A percentile compares a stretch with the other conserved stretches of the same genome.
These are phyloP conservation scores for Acholoe squamosa DNA, from an alignment of 2,888 invertebrate species.

Conservation along the genomic window DNA sequence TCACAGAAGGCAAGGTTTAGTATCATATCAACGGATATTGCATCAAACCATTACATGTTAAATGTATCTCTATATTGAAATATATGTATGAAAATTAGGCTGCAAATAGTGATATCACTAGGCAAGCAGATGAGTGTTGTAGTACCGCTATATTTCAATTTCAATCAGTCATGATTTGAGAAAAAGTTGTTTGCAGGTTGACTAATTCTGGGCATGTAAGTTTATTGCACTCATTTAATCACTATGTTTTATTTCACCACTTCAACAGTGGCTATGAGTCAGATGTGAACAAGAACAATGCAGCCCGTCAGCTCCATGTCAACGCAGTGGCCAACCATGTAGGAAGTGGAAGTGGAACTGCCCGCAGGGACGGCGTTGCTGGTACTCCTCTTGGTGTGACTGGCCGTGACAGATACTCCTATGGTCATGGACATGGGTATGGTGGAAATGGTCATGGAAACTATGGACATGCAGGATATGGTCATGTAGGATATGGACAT, in stretches of 20 bases:
- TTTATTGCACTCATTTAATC: not conserved
- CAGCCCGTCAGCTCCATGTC: not conserved
- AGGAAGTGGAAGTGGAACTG: slow-evolving; percentile 44
- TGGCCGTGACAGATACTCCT: slow-evolving; percentile 37
- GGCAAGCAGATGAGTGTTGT: too few species aligned
- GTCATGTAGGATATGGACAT: not conserved
- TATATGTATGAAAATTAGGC: too few species aligned
- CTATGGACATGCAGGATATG: not conserved
- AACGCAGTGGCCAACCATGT: slow-evolving; percentile 30
- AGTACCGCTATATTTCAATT: too few species aligned
- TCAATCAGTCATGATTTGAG: too few species aligned
- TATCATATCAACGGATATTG: too few species aligned
- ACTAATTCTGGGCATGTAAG: not conserved
- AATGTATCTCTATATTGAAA: too few species aligned
- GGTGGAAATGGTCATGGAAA: not conserved
- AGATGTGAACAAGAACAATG: slow-evolving; percentile 44
- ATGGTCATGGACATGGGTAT: slow-evolving; percentile 16
- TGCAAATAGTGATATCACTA: too few species aligned
- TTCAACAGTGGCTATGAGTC: slow-evolving; percentile 2
- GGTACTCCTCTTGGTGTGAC: slow-evolving; percentile 50
- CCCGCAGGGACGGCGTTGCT: slow-evolving; percentile 40
- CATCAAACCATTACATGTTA: too few species aligned
- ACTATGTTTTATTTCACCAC: not conserved
- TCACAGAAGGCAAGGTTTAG: too few species aligned
- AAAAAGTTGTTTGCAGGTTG: too few species aligned